These are phyloP conservation scores for Chromobotia macracanthus DNA, from an alignment of 2,797 vertebrate genomes.

Conservation along the genomic window DNA sequence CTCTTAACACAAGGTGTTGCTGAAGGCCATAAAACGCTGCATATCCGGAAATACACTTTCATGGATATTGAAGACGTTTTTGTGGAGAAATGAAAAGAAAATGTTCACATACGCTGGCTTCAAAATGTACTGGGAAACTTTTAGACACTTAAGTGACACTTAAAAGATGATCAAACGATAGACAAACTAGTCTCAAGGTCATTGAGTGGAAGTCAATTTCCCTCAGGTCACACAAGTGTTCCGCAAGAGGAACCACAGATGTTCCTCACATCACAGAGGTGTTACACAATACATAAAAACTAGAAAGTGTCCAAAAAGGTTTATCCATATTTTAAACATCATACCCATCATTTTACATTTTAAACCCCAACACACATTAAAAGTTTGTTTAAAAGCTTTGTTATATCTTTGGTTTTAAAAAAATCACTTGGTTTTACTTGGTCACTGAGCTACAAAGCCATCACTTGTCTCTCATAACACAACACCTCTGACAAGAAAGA, in stretches of 20 bases:
- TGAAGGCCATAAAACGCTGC: conserved; percentile 38
- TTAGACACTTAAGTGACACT: background rate
- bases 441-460: too few relatives aligned
- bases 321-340: too few relatives aligned
- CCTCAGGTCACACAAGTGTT: too few relatives aligned
- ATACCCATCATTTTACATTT: too few relatives aligned
- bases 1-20: conserved; percentile 36
- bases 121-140: background rate
- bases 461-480: too few relatives aligned
- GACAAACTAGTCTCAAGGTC: background rate
- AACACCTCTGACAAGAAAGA: too few relatives aligned
- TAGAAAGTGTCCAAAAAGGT: too few relatives aligned
- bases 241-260: background rate
- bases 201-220: background rate
- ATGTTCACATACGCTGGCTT: background rate
- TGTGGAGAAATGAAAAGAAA: conserved; percentile 12
- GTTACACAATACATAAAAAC: background rate
- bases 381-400: too few relatives aligned
- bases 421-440: too few relatives aligned
- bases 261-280: background rate
- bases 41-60: conserved; percentile 1
- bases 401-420: too few relatives aligned
- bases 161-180: background rate
- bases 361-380: too few relatives aligned
- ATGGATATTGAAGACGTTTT: conserved; percentile 34